Base-by-base conservation (phyloP, 2,888 invertebrate species). In the Apotomis betuletana region DNA sequence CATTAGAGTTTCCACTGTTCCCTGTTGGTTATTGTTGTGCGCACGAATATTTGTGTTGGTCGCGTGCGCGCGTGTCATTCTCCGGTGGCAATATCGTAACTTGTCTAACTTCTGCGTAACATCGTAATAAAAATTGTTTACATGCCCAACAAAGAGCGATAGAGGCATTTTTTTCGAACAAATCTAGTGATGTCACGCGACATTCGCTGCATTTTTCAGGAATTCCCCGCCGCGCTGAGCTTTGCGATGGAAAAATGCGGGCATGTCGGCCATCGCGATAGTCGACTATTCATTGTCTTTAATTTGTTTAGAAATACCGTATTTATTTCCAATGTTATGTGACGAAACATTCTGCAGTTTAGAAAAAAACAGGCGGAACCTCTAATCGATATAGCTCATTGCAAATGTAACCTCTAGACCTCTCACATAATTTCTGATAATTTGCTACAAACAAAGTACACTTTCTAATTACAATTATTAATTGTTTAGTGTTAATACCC, bases 41-140 rank as follows among this genome's bases (percentile, higher is more conserved):
- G 49, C 69, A 73, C 60, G 73, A 65, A 65, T 54, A 60, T 64
- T 65, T 62, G 69, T 52, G 89, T 86, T 82, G 86, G 85, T 87
- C 82, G 90, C 90, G 90, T 91, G 91, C 84, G 79, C 76, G 77
- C 78, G 79, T 79, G 79, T 82, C 85, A 84, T 90, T 87, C 83
- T 80, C 78, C 79, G 79, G 79, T 80, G 78, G 82, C 82, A 81
- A 80, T 88, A 80, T 85, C 91, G 90, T 91, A 90, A 90, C 90
- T 87, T 80, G 84, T 82, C 80, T 81, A 83, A 84, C 82, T 87
- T 83, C 80, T 83, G 82, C 78, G 82, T 81, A 84, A 88, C 84
- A 85, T 84, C 79, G 82, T 83, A 81, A 83, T 88, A 89, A 87
- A 88, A 88, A 87, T 86, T 88, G 88, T 87, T 87, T 86, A 83